These are phyloP conservation scores for Anseranas semipalmata DNA, from an alignment of 2,113 vertebrate genomes.

Conservation along the genomic window DNA sequence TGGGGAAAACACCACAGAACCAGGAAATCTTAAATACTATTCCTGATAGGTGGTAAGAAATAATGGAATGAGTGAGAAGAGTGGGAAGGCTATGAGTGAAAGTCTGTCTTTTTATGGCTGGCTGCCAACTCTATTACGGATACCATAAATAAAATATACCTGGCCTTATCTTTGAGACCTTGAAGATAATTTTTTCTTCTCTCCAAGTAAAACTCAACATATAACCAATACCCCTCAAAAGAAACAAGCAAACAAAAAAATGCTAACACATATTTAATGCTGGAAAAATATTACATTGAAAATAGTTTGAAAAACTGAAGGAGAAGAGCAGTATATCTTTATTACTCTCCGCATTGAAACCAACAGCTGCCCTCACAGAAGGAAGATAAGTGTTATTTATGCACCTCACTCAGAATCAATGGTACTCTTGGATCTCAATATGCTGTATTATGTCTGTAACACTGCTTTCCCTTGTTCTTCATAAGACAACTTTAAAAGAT, in stretches of 20 bases:
- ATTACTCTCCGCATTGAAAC: slow-evolving; percentile 3
- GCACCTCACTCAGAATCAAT: not conserved
- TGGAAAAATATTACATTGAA: not conserved
- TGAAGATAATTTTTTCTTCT: not conserved
- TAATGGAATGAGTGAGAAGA: not conserved
- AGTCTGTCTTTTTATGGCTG: not conserved
- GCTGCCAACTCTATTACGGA: not conserved
- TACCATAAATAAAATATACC: not conserved
- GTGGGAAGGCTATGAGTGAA: not conserved
- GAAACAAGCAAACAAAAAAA: not conserved
- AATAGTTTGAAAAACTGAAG: not conserved
- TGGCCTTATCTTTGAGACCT: not conserved
- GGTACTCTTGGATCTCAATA: slow-evolving; percentile 3
- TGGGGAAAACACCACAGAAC: not conserved
- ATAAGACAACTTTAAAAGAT: not conserved
- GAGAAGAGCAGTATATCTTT: not conserved
- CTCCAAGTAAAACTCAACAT: not conserved
- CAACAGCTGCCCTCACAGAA: slow-evolving; percentile 20
- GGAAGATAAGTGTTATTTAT: slow-evolving; percentile 35
- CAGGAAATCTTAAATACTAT: not conserved
- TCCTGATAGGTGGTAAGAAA: not conserved
- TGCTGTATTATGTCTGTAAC: not conserved
- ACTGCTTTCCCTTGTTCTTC: not conserved
- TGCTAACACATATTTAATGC: not conserved
- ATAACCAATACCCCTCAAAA: not conserved